Base-by-base conservation (phyloP, 1,140 invertebrate genomes). In the Ladona fulva region DNA sequence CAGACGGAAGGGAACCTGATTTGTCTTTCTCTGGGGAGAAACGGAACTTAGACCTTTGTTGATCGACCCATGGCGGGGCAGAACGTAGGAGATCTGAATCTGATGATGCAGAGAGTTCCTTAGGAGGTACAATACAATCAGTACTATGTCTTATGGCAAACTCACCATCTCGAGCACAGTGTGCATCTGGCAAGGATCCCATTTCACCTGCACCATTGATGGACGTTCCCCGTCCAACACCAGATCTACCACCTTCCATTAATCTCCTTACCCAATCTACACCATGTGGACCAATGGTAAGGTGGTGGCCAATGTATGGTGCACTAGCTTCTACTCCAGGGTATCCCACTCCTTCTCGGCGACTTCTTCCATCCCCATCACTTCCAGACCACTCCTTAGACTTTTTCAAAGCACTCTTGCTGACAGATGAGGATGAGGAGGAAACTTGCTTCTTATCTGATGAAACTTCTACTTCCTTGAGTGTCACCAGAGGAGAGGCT, bases 251-350 rank as follows among this genome's bases (percentile, higher is more conserved):
- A 80, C 85, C 19, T 79, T 86, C 80, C 19, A 83, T 83, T 19
- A 91, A 84, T 81, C 86, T 86, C 78, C 87, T 85, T 52, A 89
- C 88, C 90, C 90, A 91, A 82, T 91, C 90, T 11, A 89, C 85
- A 22, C 90, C 90, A 76, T 89, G 87, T 19, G 89, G 88, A 24
- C 89, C 89, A 74, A 90, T 89, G 0, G 89, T 90, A 19, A 90
- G 79, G 82, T 90, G 89, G 81, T 90, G 87, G 74, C 84, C 76
- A 12, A 80, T 24, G 12, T 19, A 19, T 16, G 52, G 52, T 16
- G 52, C 52, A 66, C 52, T 66, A 22, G 12, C 12, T 22, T 66
- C 52, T 3, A 66, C 52, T 12, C 52, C 52, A 19, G 52, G 52
- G 12, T 19, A 66, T 1, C 52, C 52, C 12, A 66, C 52, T 22